phyloP scores from a whole-genome alignment of 2,888 invertebrate genomes.

The Apeira syringaria region DNA sequence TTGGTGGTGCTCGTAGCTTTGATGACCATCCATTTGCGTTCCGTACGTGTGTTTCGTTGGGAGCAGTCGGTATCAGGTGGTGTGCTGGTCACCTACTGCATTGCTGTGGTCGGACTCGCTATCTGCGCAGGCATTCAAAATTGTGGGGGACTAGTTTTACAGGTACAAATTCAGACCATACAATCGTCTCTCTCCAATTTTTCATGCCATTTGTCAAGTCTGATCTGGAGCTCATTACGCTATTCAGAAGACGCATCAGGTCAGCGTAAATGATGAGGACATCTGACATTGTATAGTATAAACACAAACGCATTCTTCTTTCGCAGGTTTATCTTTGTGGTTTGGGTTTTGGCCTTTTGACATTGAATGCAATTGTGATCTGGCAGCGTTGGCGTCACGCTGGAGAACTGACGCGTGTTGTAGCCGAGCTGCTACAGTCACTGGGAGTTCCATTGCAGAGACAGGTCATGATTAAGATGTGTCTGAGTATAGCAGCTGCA shows the following conservation, averaged over 20 bases:
- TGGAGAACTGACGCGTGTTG: slow-evolving; percentile 48
- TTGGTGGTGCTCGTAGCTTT: slow-evolving; percentile 41
- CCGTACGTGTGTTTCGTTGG: slow-evolving; percentile 60
- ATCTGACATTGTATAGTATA: too few relatives aligned
- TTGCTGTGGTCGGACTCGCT: slow-evolving; percentile 46
- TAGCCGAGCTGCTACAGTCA: slow-evolving; percentile 53
- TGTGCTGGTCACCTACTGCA: slow-evolving; percentile 52
- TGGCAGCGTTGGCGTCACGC: slow-evolving; percentile 52
- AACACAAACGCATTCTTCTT: neutral
- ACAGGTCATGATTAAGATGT: slow-evolving; percentile 49
- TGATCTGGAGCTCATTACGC: too few relatives aligned
- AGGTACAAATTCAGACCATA: too few relatives aligned
- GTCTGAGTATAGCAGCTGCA: slow-evolving; percentile 40
- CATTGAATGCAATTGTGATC: slow-evolving; percentile 50
- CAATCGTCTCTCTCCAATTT: too few relatives aligned
- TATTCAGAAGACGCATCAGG: too few relatives aligned
- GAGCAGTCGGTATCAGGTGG: slow-evolving; percentile 64
- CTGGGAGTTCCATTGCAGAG: slow-evolving; percentile 52
- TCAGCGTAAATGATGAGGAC: too few relatives aligned
- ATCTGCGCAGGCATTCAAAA: slow-evolving; percentile 40
- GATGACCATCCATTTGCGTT: slow-evolving; percentile 53
- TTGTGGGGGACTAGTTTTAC: slow-evolving; percentile 39
- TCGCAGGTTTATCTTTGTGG: slow-evolving; percentile 51
- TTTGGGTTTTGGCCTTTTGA: slow-evolving; percentile 45
- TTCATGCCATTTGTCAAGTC: too few relatives aligned